Evolutionary conservation across 2,888 invertebrate genomes (phyloP).

Genomic region (Melipona beecheii): DNA sequence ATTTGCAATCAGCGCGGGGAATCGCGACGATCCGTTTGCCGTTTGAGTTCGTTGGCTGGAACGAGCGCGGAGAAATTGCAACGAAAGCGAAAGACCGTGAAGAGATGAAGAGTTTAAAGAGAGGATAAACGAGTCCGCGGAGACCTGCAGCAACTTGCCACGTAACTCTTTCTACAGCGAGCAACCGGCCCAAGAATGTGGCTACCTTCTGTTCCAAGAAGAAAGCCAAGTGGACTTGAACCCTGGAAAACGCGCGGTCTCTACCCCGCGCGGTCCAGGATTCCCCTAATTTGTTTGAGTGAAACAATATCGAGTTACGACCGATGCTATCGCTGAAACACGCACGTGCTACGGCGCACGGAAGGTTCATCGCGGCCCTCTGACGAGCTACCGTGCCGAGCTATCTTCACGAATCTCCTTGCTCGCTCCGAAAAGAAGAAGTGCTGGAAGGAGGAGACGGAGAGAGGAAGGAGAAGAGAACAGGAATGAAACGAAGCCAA

Average conservation of each 20-base stretch:
- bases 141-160: constrained; percentile 53
- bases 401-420: constrained; percentile 76
- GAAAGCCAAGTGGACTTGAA: constrained; percentile 76
- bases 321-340: constrained; percentile 79
- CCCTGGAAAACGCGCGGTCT: constrained; percentile 71
- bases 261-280: constrained; percentile 69
- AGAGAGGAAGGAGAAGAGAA: constrained; percentile 38
- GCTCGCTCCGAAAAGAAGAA: constrained; percentile 63
- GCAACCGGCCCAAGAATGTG: constrained; percentile 59
- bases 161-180: constrained; percentile 56
- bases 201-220: constrained; percentile 75
- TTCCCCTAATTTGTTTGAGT: constrained; percentile 82
- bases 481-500: constrained; percentile 39
- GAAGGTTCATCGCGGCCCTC: constrained; percentile 76
- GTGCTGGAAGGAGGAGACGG: constrained; percentile 47
- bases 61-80: constrained; percentile 5
- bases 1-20: constrained; percentile 45
- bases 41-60: not conserved
- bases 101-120: constrained; percentile 49
- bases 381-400: constrained; percentile 78
- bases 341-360: constrained; percentile 79
- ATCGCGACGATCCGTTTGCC: constrained; percentile 11
- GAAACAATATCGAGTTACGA: constrained; percentile 83
- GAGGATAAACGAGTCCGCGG: constrained; percentile 53
- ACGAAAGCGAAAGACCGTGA: constrained; percentile 13